Evolutionary conservation across 2,113 vertebrate genomes (phyloP).

Genomic region (Gymnorhina tibicen): DNA sequence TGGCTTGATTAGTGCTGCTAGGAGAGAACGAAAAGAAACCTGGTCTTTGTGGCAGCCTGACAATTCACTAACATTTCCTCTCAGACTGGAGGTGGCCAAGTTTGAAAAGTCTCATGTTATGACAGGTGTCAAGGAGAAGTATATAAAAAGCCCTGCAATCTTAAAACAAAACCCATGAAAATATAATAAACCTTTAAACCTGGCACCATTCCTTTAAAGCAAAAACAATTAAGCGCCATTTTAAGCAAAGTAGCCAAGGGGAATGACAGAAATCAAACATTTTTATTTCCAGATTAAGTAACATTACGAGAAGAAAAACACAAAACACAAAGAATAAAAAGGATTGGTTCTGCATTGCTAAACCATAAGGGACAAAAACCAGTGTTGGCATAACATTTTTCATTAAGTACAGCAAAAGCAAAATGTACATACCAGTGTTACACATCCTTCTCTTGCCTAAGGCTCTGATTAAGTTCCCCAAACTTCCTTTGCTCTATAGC

Average conservation of each 20-base stretch:
- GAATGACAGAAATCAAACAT: constrained; percentile 48
- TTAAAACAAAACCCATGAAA: not conserved
- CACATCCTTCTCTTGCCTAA: constrained; percentile 49
- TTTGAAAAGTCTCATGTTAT: constrained; percentile 3
- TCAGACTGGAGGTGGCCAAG: not conserved
- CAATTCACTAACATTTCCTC: not conserved
- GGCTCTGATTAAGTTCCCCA: constrained; percentile 55
- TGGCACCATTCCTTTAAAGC: not conserved
- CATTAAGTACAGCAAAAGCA: constrained; percentile 50
- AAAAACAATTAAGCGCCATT: constrained; percentile 40
- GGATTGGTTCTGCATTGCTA: constrained; percentile 42
- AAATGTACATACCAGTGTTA: constrained; percentile 50
- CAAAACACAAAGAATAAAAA: constrained; percentile 41
- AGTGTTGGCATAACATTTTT: constrained; percentile 44
- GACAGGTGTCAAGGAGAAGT: not conserved
- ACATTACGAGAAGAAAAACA: constrained; percentile 20
- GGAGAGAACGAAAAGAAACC: not conserved
- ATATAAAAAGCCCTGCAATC: not conserved
- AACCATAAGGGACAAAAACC: constrained; percentile 37
- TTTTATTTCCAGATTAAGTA: constrained; percentile 57
- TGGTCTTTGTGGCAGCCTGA: not conserved
- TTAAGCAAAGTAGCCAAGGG: constrained; percentile 22
- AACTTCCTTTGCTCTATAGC: constrained; percentile 44
- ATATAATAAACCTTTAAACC: not conserved
- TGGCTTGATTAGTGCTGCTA: not conserved